Evolutionary conservation across 1,140 invertebrate species (phyloP).

Genomic region (Drosophila quadrilineata): DNA sequence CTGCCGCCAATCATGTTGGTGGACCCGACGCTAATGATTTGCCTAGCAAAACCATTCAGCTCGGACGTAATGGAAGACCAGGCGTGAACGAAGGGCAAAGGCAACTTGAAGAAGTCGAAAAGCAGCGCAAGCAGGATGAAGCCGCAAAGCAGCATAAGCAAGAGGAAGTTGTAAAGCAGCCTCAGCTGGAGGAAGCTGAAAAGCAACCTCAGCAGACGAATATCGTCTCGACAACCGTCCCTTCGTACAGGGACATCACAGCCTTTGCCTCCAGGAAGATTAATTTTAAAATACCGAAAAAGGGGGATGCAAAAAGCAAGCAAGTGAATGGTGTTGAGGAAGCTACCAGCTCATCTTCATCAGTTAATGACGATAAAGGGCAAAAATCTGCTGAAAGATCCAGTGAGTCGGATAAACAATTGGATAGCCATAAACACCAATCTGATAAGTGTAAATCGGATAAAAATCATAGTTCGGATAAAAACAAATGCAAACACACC

Average conservation of each 20-base stretch:
- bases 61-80: too few species aligned
- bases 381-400: slow-evolving; percentile 1
- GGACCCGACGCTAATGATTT: not conserved
- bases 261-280: slow-evolving; percentile 51
- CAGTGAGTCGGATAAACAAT: too few species aligned
- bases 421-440: too few species aligned
- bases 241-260: not conserved
- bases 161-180: not conserved
- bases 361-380: not conserved
- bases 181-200: not conserved
- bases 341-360: too few species aligned
- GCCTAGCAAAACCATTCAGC: slow-evolving; percentile 31
- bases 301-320: not conserved
- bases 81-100: slow-evolving; percentile 7
- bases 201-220: slow-evolving; percentile 33
- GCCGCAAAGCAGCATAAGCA: slow-evolving; percentile 21
- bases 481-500: slow-evolving; percentile 9
- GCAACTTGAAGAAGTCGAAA: not conserved
- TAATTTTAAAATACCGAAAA: slow-evolving; percentile 56
- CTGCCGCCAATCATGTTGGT: too few species aligned
- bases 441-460: not conserved
- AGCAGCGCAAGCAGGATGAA: slow-evolving; percentile 18
- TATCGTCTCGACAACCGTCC: slow-evolving; percentile 40
- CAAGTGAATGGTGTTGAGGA: not conserved
- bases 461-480: not conserved